Evolutionary conservation across 2,113 vertebrate genomes (phyloP), one percentile per base, ranked within the genome.

Genomic region (Ctenodactylus gundi): DNA sequence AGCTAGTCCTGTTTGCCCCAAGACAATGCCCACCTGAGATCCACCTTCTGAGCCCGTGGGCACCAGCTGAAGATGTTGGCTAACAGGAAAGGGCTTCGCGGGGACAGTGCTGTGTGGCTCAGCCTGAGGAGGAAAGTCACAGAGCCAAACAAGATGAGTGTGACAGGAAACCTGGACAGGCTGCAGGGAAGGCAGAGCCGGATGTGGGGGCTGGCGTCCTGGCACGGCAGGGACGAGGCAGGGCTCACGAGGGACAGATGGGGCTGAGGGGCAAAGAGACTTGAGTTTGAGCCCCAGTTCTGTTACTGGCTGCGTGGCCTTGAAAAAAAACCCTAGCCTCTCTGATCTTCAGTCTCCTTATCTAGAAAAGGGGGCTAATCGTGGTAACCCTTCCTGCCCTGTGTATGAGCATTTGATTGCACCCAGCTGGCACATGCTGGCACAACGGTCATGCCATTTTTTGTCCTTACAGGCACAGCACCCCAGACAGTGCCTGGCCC

Each of bases 21-120:
- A 57, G 17, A 39, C 3, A 4, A n/a, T 29, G 29, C 98, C 94
- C 93, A 98, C 98, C 98, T 84, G 83, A 98, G 95, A 25, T 98
- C 96, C 31, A 98, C 94, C 83, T 93, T 95, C 46, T 85, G 96
- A 88, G 98, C 88, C 23, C 94, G 90, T 4, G 97, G 94, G 92
- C 98, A 99, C 57, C 97, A 95, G 65, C 80, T 96, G 82, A 99
- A 92, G 36, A 98, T 92, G 9, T 60, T 73, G 7, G 98, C 97
- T 64, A 99, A 96, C 20, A 98, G 93, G 68, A 98, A 62, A 25
- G 96, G 85, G 34, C 98, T 98, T 18, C 7, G 20, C 14, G 97
- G 96, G 1, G 98, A 98, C 62, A 99, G 97, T 0, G 3, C 60
- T 7, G 98, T 99, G 34, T 98, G 96, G 90, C 94, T 98, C 88